phyloP scores from a whole-genome alignment of 2,113 vertebrate species.

The Oenanthe melanoleuca region DNA sequence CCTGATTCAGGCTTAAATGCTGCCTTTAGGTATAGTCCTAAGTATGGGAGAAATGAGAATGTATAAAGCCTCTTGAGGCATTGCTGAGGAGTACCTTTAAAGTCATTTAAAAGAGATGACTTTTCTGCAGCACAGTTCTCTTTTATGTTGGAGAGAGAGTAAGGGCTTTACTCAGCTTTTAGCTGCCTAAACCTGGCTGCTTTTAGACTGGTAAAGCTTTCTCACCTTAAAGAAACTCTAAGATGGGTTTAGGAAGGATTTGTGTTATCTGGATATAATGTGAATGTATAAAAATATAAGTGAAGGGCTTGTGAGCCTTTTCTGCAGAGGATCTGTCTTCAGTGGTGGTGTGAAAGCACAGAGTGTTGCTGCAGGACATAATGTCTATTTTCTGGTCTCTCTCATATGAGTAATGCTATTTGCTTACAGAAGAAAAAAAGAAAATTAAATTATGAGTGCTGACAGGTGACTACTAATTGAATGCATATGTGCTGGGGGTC shows the following conservation, averaged over 20 bases:
- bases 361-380: background rate
- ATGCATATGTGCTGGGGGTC: rapidly evolving
- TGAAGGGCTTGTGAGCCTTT: background rate
- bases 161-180: background rate
- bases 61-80: background rate
- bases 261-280: background rate
- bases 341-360: background rate
- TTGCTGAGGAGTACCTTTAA: background rate
- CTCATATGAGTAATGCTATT: background rate
- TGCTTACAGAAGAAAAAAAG: background rate
- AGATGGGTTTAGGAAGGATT: background rate
- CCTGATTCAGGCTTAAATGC: background rate
- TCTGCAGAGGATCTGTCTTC: background rate
- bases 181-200: background rate
- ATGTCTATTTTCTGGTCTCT: background rate
- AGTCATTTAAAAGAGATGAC: background rate
- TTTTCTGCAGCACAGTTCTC: background rate
- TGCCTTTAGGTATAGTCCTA: background rate
- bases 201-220: background rate
- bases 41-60: background rate
- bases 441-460: background rate
- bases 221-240: background rate
- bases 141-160: background rate
- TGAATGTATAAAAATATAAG: background rate
- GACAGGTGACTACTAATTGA: background rate